These are phyloP conservation scores for Morus bassanus DNA, from an alignment of 2,797 vertebrate genomes.

Conservation along the genomic window DNA sequence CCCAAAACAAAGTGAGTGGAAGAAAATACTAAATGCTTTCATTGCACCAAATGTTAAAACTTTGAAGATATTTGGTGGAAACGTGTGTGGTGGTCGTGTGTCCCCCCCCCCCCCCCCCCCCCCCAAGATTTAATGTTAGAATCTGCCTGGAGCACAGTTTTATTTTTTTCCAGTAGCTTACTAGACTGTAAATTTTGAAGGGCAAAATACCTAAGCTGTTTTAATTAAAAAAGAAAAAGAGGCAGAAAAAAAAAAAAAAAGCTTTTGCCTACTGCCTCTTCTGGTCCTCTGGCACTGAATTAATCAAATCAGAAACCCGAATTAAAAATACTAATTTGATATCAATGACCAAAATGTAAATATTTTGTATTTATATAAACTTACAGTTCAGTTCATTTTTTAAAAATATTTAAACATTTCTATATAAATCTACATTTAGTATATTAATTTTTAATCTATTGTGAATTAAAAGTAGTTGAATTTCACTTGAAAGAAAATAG, in stretches of 20 bases:
- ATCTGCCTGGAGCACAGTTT: neutral
- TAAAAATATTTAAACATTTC: neutral
- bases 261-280: neutral
- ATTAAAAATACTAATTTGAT: neutral
- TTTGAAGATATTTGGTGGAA: conserved; percentile 1
- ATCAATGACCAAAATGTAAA: neutral
- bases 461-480: neutral
- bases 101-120: too few species aligned
- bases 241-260: neutral
- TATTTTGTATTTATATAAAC: neutral
- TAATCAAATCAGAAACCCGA: neutral
- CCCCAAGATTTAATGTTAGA: neutral
- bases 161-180: neutral
- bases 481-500: neutral
- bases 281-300: neutral
- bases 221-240: neutral
- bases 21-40: conserved; percentile 36
- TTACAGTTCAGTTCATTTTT: neutral
- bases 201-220: neutral
- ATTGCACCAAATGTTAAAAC: neutral
- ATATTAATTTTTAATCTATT: neutral
- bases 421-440: neutral
- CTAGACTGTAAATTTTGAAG: neutral
- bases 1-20: neutral
- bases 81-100: too few species aligned